phyloP scores from a whole-genome alignment of 1,140 invertebrate genomes.

The Luehdorfia chinensis region DNA sequence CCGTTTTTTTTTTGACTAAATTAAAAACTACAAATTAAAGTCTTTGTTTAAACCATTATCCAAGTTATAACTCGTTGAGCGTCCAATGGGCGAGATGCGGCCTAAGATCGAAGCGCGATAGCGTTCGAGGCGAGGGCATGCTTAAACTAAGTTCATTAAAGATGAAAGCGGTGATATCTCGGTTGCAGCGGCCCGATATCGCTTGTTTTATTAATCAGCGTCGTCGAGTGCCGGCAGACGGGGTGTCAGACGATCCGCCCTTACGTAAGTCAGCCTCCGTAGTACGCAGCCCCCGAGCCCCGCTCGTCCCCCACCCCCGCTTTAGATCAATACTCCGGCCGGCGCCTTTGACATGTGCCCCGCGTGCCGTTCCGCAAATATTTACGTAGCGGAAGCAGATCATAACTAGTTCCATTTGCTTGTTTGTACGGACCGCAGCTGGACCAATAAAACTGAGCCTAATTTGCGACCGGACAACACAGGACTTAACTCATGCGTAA shows the following conservation, averaged over 20 bases:
- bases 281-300: conserved; percentile 44
- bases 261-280: conserved; percentile 72
- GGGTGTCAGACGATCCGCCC: conserved; percentile 62
- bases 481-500: conserved; percentile 35
- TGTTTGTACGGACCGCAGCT: conserved; percentile 38
- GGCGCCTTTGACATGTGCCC: conserved; percentile 72
- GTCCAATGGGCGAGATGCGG: conserved; percentile 3
- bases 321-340: conserved; percentile 75
- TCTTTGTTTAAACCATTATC: too few species aligned
- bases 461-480: conserved; percentile 38
- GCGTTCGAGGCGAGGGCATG: background rate
- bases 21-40: too few species aligned
- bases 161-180: conserved; percentile 45
- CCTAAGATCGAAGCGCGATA: background rate
- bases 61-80: conserved; percentile 6
- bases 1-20: too few species aligned
- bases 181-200: conserved; percentile 36
- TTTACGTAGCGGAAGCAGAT: conserved; percentile 73
- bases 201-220: conserved; percentile 69
- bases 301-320: conserved; percentile 25
- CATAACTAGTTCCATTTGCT: conserved; percentile 70
- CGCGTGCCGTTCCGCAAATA: conserved; percentile 70
- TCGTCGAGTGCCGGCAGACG: conserved; percentile 51
- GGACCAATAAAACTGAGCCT: conserved; percentile 37
- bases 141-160: conserved; percentile 43